A percentile compares a stretch with the other conserved stretches of the same genome.
Evolutionary conservation across 2,888 invertebrate species (phyloP).

Genomic region (Drosophila antonietae): DNA sequence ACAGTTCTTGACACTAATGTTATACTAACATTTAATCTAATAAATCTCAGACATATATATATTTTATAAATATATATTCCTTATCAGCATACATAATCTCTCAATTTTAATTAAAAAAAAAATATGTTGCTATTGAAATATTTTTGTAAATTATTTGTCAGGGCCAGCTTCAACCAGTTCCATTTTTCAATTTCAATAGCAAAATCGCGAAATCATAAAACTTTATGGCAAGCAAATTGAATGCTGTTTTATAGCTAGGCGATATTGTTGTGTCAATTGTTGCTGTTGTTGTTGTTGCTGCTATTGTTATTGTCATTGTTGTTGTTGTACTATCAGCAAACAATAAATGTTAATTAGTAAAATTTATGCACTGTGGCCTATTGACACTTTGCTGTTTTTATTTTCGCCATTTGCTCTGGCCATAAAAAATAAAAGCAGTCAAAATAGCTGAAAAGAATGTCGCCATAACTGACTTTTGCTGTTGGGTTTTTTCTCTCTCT

Average conservation of each 20-base stretch:
- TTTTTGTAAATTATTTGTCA: conserved; percentile 5
- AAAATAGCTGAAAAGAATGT: conserved; percentile 45
- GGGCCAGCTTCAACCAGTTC: not conserved
- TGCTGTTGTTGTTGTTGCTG: conserved; percentile 12
- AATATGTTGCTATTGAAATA: conserved; percentile 1
- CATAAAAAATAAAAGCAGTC: conserved; percentile 50
- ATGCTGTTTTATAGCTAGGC: conserved; percentile 48
- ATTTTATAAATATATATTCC: not conserved
- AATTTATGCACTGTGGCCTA: conserved; percentile 70
- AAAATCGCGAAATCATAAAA: conserved; percentile 56
- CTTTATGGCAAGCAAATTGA: conserved; percentile 66
- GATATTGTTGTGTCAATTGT: conserved; percentile 13
- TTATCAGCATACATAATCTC: not conserved
- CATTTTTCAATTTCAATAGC: conserved; percentile 26
- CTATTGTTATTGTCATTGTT: conserved; percentile 34
- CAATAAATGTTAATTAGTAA: conserved; percentile 76
- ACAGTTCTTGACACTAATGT: too few species aligned
- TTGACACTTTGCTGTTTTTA: conserved; percentile 62
- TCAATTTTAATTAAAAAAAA: too few species aligned
- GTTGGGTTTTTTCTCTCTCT: conserved; percentile 3
- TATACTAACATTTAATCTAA: not conserved
- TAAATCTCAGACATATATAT: not conserved
- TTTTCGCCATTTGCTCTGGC: conserved; percentile 39
- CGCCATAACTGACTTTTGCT: conserved; percentile 29
- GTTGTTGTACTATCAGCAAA: conserved; percentile 60